These are phyloP conservation scores for Lepus timidus DNA, from an alignment of 2,113 vertebrate genomes.

Conservation along the genomic window DNA sequence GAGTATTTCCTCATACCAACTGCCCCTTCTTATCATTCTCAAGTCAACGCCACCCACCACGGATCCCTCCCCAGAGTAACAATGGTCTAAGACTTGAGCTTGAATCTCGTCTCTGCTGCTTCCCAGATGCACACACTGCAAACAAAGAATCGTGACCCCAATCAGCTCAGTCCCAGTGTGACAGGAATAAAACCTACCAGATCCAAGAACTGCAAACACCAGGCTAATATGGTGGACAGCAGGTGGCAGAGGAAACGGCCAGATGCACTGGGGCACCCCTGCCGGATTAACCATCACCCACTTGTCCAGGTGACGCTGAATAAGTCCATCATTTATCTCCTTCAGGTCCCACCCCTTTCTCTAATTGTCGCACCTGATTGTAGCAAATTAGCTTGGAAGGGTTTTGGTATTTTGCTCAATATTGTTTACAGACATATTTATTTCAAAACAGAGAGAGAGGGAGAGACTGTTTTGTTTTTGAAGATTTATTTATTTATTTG, in stretches of 20 bases:
- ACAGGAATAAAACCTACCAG: neutral
- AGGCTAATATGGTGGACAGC: neutral
- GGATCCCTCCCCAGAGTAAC: constrained; percentile 22
- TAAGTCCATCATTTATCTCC: neutral
- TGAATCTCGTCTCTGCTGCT: neutral
- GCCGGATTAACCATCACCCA: neutral
- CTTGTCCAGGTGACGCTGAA: neutral
- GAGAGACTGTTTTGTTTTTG: neutral
- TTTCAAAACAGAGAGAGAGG: no score
- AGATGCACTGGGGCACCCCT: neutral
- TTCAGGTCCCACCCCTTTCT: neutral
- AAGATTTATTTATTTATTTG: no score
- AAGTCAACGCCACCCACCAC: constrained; percentile 7
- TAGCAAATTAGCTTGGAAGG: neutral
- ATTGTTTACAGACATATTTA: no score
- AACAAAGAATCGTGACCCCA: neutral
- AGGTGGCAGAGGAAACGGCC: neutral
- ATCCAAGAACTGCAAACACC: neutral
- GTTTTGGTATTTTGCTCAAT: neutral
- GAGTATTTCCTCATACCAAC: constrained; percentile 44
- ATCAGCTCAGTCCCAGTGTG: neutral
- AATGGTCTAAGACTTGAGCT: neutral
- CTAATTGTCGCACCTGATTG: neutral
- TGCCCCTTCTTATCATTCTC: constrained; percentile 44
- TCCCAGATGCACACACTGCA: neutral